Conservation (phyloP, 2,888 invertebrate genomes). For the Mythimna ferrago region DNA sequence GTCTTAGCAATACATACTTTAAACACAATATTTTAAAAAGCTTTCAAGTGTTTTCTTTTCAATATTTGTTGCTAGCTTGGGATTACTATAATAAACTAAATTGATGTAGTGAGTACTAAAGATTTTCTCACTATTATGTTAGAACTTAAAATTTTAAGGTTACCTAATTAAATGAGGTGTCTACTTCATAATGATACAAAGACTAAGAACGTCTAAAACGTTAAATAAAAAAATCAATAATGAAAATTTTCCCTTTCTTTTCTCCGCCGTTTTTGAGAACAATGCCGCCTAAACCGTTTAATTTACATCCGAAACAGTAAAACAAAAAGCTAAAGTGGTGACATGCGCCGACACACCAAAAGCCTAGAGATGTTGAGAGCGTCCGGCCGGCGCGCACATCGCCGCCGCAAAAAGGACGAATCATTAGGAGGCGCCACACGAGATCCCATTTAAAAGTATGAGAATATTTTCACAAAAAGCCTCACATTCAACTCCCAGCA, state of each 20-base stretch:
- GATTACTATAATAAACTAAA: neutral
- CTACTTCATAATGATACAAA: neutral
- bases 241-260: conserved; percentile 70
- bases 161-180: neutral
- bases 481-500: conserved; percentile 90
- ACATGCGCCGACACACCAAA: conserved; percentile 88
- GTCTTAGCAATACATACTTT: neutral
- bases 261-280: conserved; percentile 74
- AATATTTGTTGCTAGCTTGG: neutral
- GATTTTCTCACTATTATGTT: no score
- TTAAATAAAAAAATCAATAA: conserved; percentile 65
- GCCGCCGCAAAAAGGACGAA: conserved; percentile 89
- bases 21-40: neutral
- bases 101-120: neutral
- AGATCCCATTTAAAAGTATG: conserved; percentile 90
- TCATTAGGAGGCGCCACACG: conserved; percentile 91
- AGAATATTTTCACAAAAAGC: conserved; percentile 91
- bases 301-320: conserved; percentile 86
- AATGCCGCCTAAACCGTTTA: conserved; percentile 88
- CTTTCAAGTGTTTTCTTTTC: neutral
- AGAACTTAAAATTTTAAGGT: neutral
- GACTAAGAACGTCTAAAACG: conserved; percentile 1
- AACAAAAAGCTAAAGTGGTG: conserved; percentile 84
- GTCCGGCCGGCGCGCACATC: conserved; percentile 75
- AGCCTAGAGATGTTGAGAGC: conserved; percentile 83